Conservation (phyloP, 2,888 invertebrate species). For the Aleiodes testaceus region DNA sequence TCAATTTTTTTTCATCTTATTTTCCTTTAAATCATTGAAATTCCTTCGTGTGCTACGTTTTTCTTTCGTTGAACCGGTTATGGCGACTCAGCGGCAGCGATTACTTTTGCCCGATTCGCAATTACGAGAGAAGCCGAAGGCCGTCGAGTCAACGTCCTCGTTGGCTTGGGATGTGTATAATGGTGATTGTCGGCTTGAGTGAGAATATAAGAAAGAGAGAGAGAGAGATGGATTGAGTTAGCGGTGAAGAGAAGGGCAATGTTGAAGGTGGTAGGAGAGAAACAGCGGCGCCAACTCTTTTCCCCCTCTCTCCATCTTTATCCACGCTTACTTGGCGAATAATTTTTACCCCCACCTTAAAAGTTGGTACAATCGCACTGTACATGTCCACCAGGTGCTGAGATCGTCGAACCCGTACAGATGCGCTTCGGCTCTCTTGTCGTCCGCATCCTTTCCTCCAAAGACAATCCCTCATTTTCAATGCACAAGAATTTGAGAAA, state of each 20-base stretch:
- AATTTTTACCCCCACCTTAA: constrained; percentile 29
- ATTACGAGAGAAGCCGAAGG: constrained; percentile 57
- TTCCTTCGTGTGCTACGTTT: constrained; percentile 14
- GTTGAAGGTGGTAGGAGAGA: constrained; percentile 35
- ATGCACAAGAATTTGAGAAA: too few species aligned
- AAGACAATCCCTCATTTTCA: neutral
- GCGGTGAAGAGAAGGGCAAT: constrained; percentile 32
- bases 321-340: constrained; percentile 41
- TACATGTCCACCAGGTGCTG: constrained; percentile 54
- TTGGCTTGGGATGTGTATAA: constrained; percentile 55
- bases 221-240: constrained; percentile 33
- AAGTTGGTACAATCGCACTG: constrained; percentile 45
- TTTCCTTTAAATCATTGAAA: constrained; percentile 14
- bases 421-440: constrained; percentile 58
- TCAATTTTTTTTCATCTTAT: neutral
- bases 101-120: constrained; percentile 48
- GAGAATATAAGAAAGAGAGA: constrained; percentile 6
- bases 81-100: constrained; percentile 31
- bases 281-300: constrained; percentile 37
- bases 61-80: constrained; percentile 32
- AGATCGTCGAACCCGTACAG: constrained; percentile 54
- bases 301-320: constrained; percentile 27
- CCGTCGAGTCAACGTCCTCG: constrained; percentile 67
- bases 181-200: constrained; percentile 38
- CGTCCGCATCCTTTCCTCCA: constrained; percentile 49